Conservation (phyloP, 2,113 vertebrate species). For the Eubucco bourcierii region DNA sequence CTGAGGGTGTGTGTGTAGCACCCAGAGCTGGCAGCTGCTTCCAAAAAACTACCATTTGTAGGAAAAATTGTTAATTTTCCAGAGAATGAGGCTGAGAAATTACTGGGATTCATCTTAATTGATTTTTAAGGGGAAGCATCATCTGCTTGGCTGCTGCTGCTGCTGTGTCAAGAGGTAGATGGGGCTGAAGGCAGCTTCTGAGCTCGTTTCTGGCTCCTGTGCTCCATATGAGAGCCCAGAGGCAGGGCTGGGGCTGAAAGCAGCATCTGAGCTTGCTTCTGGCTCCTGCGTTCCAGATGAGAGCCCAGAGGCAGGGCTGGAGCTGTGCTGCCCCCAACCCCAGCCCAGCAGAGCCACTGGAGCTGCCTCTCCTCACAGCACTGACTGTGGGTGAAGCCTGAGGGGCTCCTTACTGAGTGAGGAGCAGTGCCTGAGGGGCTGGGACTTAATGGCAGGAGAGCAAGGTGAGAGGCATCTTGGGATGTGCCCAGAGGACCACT, state of each 20-base stretch:
- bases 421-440: not conserved
- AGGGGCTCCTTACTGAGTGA: not conserved
- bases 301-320: accelerated
- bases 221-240: too few relatives aligned
- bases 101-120: not conserved
- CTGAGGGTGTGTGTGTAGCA: not conserved
- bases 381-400: not conserved
- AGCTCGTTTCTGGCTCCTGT: too few relatives aligned
- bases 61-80: not conserved
- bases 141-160: not conserved
- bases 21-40: not conserved
- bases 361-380: not conserved
- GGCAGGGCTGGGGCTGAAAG: not conserved
- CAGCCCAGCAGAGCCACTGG: too few relatives aligned
- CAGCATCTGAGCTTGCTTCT: not conserved
- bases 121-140: not conserved
- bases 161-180: not conserved
- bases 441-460: not conserved
- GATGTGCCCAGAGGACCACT: not conserved
- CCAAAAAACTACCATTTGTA: not conserved
- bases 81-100: not conserved
- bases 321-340: not conserved
- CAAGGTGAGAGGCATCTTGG: not conserved
- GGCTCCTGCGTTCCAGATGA: not conserved
- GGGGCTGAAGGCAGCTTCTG: not conserved